Evolutionary conservation across 2,888 invertebrate species (phyloP), one percentile per base, ranked within the genome.

Genomic region (Lordiphosa andalusiaca): DNA sequence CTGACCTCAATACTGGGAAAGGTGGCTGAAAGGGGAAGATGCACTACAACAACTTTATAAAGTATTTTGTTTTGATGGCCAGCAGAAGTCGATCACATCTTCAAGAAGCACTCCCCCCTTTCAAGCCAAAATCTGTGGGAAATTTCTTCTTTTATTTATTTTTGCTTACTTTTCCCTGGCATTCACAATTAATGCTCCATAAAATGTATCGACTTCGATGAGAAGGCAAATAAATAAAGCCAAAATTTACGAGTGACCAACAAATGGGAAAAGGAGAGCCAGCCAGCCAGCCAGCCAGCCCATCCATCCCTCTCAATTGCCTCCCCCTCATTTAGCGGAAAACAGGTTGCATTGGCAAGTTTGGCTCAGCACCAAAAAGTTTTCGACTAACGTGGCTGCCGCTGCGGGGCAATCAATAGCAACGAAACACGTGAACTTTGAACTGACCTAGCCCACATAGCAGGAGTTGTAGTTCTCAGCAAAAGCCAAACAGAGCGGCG

Each of bases 401-500:
- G 60, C 46, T 63, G 30, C 30, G 30, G 30, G 47, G 58, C 60
- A 71, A 67, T 71, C 67, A 71, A 71, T 67, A 67, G 53, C 42
- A 52, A 51, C 48, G 56, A 62, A 71, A 71, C 76, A 75, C 72
- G 72, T 76, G 80, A 83, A 81, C 80, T 76, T 63, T 71, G 72
- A 75, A 77, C 80, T 82, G 83, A 82, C 83, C 83, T 83, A 77
- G 70, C 80, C 80, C 69, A 81, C 81, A 70, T 69, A 58, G 52
- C 58, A 30, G 30, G 30, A 30, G 30, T 30, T 30, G 21, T n/a
- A 38, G 25, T 13, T 52, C 30, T 25, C 42, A 39, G 48, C 48
- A 46, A 55, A 47, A 38, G 38, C 66, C 47, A 12, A 49, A 49
- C 47, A 10, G 21, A 19, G 10, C 7, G 5, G 16, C 44, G 42